Percentiles rank a stretch among this genome's conserved stretches.
Evolutionary conservation across 2,888 invertebrate species (phyloP).

Genomic region (Hoplodrina blanda): DNA sequence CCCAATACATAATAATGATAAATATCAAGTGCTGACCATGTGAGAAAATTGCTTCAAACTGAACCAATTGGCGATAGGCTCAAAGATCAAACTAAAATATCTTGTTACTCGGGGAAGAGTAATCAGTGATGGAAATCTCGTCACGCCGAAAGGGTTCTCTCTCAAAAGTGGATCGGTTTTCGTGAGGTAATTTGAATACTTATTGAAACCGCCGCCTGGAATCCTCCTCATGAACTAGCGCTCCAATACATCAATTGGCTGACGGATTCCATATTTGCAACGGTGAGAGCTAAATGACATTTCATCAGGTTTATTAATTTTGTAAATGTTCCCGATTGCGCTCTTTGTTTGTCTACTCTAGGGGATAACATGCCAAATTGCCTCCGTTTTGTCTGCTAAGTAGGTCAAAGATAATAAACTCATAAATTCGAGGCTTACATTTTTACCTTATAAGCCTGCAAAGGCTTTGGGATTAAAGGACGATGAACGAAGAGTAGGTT

Average conservation of each 20-base stretch:
- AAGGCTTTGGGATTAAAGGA: slow-evolving; percentile 47
- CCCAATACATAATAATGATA: slow-evolving; percentile 8
- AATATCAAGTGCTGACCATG: slow-evolving; percentile 5
- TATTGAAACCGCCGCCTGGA: slow-evolving; percentile 57
- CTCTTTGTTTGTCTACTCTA: slow-evolving; percentile 38
- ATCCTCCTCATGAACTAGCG: slow-evolving; percentile 38
- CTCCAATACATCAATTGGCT: slow-evolving; percentile 32
- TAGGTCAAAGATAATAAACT: slow-evolving; percentile 66
- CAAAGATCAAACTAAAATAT: slow-evolving; percentile 35
- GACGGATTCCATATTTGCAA: slow-evolving; percentile 42
- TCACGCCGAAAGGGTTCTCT: slow-evolving; percentile 32
- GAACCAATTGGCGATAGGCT: slow-evolving; percentile 24
- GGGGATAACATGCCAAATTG: slow-evolving; percentile 48
- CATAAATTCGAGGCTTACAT: slow-evolving; percentile 58
- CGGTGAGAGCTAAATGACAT: slow-evolving; percentile 46
- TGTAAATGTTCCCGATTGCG: slow-evolving; percentile 31
- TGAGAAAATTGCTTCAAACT: slow-evolving; percentile 28
- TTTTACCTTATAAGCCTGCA: slow-evolving; percentile 58
- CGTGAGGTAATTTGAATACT: slow-evolving; percentile 67
- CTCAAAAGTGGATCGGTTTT: slow-evolving; percentile 53
- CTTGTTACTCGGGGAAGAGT: slow-evolving; percentile 32
- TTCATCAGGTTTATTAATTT: slow-evolving; percentile 32
- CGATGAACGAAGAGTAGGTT: slow-evolving; percentile 24
- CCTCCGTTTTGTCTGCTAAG: slow-evolving; percentile 56
- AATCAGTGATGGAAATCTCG: slow-evolving; percentile 48